A percentile compares a stretch with the other conserved stretches of the same genome.
phyloP scores from a whole-genome alignment of 2,113 vertebrate genomes.

The Malaclemys terrapin region DNA sequence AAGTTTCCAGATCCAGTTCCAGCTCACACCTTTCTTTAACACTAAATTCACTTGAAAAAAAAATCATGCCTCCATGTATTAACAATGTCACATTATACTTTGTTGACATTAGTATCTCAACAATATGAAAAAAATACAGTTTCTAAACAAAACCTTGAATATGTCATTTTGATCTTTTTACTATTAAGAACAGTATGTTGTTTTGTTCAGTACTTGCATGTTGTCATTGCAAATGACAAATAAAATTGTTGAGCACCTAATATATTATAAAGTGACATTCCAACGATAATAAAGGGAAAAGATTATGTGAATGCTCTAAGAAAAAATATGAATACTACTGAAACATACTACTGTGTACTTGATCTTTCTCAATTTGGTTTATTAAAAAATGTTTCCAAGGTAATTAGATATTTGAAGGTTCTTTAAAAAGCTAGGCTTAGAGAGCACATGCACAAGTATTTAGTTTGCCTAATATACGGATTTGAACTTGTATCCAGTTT shows the following conservation, averaged over 20 bases:
- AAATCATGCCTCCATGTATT: not conserved
- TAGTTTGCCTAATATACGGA: not conserved
- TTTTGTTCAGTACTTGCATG: slow-evolving; percentile 17
- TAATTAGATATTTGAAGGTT: not conserved
- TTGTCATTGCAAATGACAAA: slow-evolving; percentile 5
- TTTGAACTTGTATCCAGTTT: not conserved
- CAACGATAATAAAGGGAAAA: not conserved
- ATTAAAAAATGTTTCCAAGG: not conserved
- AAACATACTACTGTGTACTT: not conserved
- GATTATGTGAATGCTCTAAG: not conserved
- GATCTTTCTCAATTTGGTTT: not conserved
- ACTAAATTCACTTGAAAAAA: not conserved
- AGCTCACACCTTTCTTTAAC: not conserved
- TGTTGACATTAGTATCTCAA: not conserved
- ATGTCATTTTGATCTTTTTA: not conserved
- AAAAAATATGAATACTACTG: not conserved
- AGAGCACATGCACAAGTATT: not conserved
- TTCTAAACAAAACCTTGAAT: not conserved
- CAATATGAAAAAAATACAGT: not conserved
- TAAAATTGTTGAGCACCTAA: not conserved
- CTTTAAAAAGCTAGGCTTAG: not conserved
- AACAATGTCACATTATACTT: not conserved
- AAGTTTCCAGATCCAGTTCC: not conserved
- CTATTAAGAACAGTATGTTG: not conserved
- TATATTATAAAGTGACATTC: not conserved